Evolutionary conservation across 2,888 invertebrate genomes (phyloP), one percentile per base, ranked within the genome.

Genomic region (Campoplex nolae): DNA sequence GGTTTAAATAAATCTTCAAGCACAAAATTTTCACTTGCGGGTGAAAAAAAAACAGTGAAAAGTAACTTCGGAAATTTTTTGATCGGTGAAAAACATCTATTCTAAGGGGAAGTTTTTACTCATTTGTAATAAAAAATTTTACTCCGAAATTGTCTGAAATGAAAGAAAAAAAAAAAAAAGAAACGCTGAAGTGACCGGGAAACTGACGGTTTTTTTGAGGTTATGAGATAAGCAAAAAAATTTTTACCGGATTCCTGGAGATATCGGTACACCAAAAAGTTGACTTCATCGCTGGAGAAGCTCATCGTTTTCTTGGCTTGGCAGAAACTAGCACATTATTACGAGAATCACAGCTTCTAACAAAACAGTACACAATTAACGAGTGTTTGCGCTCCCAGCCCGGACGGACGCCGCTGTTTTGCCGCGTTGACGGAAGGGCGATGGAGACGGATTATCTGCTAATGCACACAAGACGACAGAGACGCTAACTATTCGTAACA

Each of bases 221-320:
- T 88, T 88, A 86, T 75, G 78, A 74, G 56, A 13, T 35, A 9
- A 8, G 18, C 45, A 9, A 35, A 75, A 84, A 58, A 23, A 48
- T 62, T 83, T 95, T 93, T 95, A 99, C 99, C 99, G 92, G 99
- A 99, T 95, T 99, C 99, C 95, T 99, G 99, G 88, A 99, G 96
- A 95, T 99, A 99, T 93, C 99, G 96, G 95, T 99, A 99, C 88
- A 99, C 99, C 90, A 99, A 96, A 95, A 99, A 99, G 95, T 99
- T 99, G 13, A 99, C 99, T 96, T 99, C 99, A 95, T 99, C 99
- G 95, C 99, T 99, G 91, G 98, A 98, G 95, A 99, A 99, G 96
- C 99, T 99, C 99, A 99, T 99, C 88, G 89, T 94, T 79, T 79
- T 92, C 89, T 86, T 74, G 81, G 82, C 89, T 90, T 90, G 83